A percentile compares a stretch with the other conserved stretches of the same genome.
Conservation (phyloP, 2,113 vertebrate genomes). For the Rynchops niger region DNA sequence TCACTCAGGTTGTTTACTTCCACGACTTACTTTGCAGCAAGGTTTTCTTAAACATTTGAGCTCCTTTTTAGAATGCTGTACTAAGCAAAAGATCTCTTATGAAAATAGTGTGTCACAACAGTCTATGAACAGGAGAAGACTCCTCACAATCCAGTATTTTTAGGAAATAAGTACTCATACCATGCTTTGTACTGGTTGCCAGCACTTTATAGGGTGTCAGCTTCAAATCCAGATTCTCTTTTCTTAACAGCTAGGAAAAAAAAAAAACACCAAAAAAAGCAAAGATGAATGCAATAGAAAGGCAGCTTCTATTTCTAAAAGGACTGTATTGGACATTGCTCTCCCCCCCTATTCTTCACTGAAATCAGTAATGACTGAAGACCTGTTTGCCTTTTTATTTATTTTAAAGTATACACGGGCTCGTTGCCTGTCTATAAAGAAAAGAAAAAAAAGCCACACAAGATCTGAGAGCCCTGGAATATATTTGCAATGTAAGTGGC, state of each 20-base stretch:
- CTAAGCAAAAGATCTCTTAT: not conserved
- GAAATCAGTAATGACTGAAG: not conserved
- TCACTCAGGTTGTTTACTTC: not conserved
- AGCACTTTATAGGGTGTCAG: conserved; percentile 96
- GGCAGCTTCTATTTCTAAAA: not conserved
- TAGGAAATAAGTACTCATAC: conserved; percentile 67
- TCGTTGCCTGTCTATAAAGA: not conserved
- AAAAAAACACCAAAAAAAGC: not conserved
- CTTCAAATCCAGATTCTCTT: conserved; percentile 97
- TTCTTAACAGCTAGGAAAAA: conserved; percentile 84
- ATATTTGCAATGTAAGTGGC: not conserved
- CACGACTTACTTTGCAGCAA: not conserved
- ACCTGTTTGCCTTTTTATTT: not conserved
- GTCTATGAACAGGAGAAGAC: not conserved
- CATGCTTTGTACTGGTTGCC: conserved; percentile 97
- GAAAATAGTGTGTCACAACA: not conserved
- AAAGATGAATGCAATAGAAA: not conserved
- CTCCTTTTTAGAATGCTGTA: not conserved
- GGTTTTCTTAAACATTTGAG: not conserved
- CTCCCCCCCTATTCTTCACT: not conserved
- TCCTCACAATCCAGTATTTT: not conserved
- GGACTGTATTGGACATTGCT: not conserved
- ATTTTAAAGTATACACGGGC: not conserved
- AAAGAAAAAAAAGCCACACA: not conserved
- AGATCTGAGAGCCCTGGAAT: not conserved